Percentiles rank a stretch among this genome's conserved stretches.
phyloP scores from a whole-genome alignment of 2,797 vertebrate species.

The Margarornis squamiger region DNA sequence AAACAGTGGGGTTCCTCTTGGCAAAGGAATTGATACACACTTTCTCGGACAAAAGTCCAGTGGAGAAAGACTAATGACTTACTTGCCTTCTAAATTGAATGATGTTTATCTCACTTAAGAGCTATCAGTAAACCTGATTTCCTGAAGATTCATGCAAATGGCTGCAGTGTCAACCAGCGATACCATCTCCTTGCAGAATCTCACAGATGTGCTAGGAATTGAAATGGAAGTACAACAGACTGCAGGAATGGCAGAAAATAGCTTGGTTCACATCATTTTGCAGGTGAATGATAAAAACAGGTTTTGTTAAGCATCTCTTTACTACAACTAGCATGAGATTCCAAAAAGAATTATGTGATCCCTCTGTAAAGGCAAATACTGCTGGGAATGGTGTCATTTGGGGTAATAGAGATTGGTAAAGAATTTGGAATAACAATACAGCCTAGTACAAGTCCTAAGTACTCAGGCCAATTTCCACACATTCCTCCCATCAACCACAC shows the following conservation, averaged over 20 bases:
- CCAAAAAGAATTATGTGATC: background rate
- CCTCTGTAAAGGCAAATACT: background rate
- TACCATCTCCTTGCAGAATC: background rate
- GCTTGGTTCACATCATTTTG: background rate
- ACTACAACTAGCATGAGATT: background rate
- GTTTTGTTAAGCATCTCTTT: background rate
- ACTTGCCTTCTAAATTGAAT: background rate
- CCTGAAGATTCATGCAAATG: background rate
- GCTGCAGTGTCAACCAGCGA: background rate
- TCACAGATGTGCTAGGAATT: background rate
- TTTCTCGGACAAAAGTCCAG: background rate
- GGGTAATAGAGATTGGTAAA: background rate
- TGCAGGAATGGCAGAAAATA: background rate
- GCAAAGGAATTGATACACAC: background rate
- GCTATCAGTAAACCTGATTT: constrained; percentile 16
- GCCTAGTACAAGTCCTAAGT: background rate
- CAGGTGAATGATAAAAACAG: background rate
- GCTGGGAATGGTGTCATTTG: background rate
- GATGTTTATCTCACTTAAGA: background rate
- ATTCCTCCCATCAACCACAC: background rate
- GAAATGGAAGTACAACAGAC: background rate
- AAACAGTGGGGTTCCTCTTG: background rate
- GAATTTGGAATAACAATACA: background rate
- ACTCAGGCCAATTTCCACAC: background rate
- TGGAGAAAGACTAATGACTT: background rate